Evolutionary conservation across 2,888 invertebrate species (phyloP), one percentile per base, ranked within the genome.

Genomic region (Yponomeuta cagnagella): DNA sequence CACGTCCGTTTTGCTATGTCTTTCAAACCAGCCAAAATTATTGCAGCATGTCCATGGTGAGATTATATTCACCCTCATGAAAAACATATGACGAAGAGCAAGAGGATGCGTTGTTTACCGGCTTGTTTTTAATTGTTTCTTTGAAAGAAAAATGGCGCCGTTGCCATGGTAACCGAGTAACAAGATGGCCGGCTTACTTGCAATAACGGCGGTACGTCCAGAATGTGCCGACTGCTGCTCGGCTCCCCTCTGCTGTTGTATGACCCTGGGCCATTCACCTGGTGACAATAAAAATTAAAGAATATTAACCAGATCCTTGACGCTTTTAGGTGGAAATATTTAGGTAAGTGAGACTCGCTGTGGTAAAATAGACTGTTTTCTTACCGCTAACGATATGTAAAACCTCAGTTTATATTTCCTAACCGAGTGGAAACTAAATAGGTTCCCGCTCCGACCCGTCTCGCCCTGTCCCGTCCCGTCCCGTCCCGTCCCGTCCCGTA

Each of bases 151-250:
- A 43, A 43, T 43, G 43, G 43, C 43, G 43, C 8, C 43, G 43
- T 9, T 0, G 52, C 15, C 52, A 58, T 58, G 52, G 52, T 15
- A 58, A 58, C 52, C 15, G 15, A 58, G 5, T 15, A 15, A 15
- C 52, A 15, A 58, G 52, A 58, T 58, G 9, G 70, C 6, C 63
- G n/a, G 75, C 82, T 80, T 85, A 95, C 95, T 93, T 95, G 95
- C 83, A 95, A 93, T 90, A 95, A 93, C 70, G 94, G 92, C 72
- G 95, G 95, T 85, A 95, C 94, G 70, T 90, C 92, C 23, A 90
- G 92, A 75, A 89, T 90, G 70, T 86, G 79, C 76, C 90, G 82
- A 73, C 89, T 91, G 78, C 85, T 90, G 74, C 90, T 91, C 2
- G 89, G 79, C 73, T 92, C 92, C 2, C 92, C 92, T 81, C 91